Evolutionary conservation across 1,140 invertebrate species (phyloP), one percentile per base, ranked within the genome.

Genomic region (Ylistrum balloti): DNA sequence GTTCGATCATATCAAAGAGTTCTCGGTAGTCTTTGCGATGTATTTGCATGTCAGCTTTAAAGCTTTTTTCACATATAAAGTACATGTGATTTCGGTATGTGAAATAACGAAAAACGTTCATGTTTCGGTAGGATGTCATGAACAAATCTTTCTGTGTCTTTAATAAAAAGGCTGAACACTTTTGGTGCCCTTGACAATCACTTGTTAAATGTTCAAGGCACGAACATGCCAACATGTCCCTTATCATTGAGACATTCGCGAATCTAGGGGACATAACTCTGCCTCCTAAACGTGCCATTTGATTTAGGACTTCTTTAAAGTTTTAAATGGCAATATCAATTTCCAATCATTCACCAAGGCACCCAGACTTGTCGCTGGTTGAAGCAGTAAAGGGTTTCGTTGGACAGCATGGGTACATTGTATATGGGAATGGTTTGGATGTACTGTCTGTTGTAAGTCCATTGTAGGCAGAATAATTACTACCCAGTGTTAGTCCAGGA

Each of bases 371-470:
- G 20, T 91, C 90, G 0, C 88, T 85, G 86, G 86, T 28, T 1
- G 90, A 48, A 85, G 86, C 86, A 17, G 86, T 32, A 28, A 89
- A 91, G 15, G 91, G 91, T 86, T 90, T 91, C 22, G 91, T 88
- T 9, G 91, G 87, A 56, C 91, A 91, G n/a, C 87, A 90, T 22
- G 91, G 91, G 86, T 88, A 91, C 91, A 91, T 91, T n/a, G 88
- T 45, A 34, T 91, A 91, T 88, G 89, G 91, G 41, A 91, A 90
- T 22, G 91, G 91, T 86, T 91, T 91, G n/a, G 89, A 33, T n/a
- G 48, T 32, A 88, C 86, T 91, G 13, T 35, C 87, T 0, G 74
- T 56, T 32, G 88, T 86, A 33, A 91, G 33, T 86, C 91, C 87
- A 33, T n/a, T 89, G 74, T 90, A 91, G 38, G 41, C 87, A 28